Percentiles rank a stretch among this genome's conserved stretches.
phyloP scores from a whole-genome alignment of 2,888 invertebrate genomes.

The Mechanitis mazaeus region DNA sequence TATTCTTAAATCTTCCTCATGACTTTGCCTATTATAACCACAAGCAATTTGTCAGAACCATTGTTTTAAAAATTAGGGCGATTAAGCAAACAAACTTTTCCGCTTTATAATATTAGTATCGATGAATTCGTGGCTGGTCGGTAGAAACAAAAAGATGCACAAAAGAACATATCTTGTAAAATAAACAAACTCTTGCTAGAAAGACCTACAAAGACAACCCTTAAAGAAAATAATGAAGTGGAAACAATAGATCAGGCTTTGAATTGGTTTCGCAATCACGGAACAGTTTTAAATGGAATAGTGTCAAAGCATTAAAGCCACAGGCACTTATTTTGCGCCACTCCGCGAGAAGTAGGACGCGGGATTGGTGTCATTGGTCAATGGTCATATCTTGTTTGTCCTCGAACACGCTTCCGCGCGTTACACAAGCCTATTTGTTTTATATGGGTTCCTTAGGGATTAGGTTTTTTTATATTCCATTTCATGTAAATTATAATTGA shows the following conservation, averaged over 20 bases:
- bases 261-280: not conserved
- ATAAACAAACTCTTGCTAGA: no score
- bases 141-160: no score
- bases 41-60: no score
- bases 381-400: slow-evolving; percentile 12
- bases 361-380: slow-evolving; percentile 6
- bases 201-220: no score
- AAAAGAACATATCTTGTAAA: no score
- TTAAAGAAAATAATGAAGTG: not conserved
- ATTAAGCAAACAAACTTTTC: no score
- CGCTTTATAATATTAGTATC: no score
- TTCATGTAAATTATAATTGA: no score
- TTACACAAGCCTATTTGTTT: slow-evolving; percentile 46
- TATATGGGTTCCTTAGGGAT: slow-evolving; percentile 9
- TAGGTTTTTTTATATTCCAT: slow-evolving; percentile 9
- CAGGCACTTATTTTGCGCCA: not conserved
- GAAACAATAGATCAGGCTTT: not conserved
- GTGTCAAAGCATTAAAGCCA: slow-evolving; percentile 2
- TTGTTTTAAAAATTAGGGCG: no score
- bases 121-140: no score
- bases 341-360: slow-evolving; percentile 13
- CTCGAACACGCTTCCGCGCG: slow-evolving; percentile 33
- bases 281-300: not conserved
- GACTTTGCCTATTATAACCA: no score
- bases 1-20: no score